These are phyloP conservation scores for Ditylenchus weischeri DNA, from an alignment of 2,888 invertebrate genomes.

Conservation along the genomic window DNA sequence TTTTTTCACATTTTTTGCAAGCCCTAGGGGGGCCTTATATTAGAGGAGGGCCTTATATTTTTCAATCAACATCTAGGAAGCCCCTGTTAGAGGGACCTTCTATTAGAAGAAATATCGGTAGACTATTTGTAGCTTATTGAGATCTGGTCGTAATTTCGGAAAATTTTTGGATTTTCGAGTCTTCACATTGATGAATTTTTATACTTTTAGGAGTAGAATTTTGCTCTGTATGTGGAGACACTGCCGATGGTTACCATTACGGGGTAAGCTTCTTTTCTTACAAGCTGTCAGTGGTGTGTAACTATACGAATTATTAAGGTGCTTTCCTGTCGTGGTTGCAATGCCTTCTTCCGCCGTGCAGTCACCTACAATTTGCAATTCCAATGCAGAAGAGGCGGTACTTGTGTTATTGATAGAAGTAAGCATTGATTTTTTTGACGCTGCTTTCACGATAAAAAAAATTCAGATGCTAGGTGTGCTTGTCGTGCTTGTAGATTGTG, in stretches of 20 bases:
- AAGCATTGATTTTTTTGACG: too few species aligned
- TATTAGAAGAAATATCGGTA: too few species aligned
- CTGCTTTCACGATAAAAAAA: background rate
- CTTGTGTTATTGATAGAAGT: conserved; percentile 55
- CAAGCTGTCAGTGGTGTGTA: too few species aligned
- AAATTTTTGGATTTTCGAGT: too few species aligned
- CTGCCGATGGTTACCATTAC: conserved; percentile 45
- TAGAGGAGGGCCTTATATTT: too few species aligned
- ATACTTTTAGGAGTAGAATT: conserved; percentile 8
- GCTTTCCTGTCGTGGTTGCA: conserved; percentile 47
- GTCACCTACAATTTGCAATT: conserved; percentile 49
- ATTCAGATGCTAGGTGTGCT: conserved; percentile 55
- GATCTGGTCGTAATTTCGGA: too few species aligned
- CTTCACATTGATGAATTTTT: too few species aligned
- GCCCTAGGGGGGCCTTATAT: too few species aligned
- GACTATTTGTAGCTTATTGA: too few species aligned
- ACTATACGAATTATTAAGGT: conserved; percentile 56
- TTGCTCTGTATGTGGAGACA: conserved; percentile 40
- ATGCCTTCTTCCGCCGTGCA: conserved; percentile 54
- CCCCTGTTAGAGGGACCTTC: too few species aligned
- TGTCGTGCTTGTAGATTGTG: conserved; percentile 49
- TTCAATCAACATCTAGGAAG: too few species aligned
- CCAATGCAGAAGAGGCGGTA: conserved; percentile 44
- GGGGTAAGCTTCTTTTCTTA: conserved; percentile 17
- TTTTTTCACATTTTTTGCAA: too few species aligned